Evolutionary conservation across 2,888 invertebrate species (phyloP).

Genomic region (Apamea epomidion): DNA sequence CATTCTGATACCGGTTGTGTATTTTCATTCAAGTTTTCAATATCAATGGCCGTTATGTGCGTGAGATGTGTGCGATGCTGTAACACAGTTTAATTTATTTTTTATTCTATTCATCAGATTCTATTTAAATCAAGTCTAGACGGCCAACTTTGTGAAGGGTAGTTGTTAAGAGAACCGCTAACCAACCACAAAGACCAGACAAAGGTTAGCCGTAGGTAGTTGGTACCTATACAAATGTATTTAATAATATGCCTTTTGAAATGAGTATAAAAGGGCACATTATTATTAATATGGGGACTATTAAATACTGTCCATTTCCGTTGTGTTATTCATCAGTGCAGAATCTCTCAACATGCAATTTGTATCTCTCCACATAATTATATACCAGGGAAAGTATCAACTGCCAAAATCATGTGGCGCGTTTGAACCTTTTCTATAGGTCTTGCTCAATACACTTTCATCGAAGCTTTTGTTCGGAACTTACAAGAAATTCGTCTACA

Average conservation of each 20-base stretch:
- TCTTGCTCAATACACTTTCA: neutral
- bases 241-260: slow-evolving; percentile 1
- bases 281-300: neutral
- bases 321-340: neutral
- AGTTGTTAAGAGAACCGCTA: neutral
- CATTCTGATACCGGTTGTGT: neutral
- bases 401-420: neutral
- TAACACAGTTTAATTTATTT: neutral
- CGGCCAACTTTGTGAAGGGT: neutral
- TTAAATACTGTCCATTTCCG: slow-evolving; percentile 3
- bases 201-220: neutral
- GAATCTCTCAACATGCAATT: neutral
- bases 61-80: neutral
- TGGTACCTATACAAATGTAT: neutral
- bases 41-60: neutral
- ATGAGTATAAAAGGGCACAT: neutral
- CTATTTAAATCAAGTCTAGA: neutral
- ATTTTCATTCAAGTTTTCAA: neutral
- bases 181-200: neutral
- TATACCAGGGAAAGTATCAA: neutral
- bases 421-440: neutral
- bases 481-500: slow-evolving; percentile 7
- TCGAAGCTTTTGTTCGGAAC: slow-evolving; percentile 1
- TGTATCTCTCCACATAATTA: neutral
- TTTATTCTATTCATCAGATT: neutral